Evolutionary conservation across 2,888 invertebrate species (phyloP).

Genomic region (Tiliacea aurago): DNA sequence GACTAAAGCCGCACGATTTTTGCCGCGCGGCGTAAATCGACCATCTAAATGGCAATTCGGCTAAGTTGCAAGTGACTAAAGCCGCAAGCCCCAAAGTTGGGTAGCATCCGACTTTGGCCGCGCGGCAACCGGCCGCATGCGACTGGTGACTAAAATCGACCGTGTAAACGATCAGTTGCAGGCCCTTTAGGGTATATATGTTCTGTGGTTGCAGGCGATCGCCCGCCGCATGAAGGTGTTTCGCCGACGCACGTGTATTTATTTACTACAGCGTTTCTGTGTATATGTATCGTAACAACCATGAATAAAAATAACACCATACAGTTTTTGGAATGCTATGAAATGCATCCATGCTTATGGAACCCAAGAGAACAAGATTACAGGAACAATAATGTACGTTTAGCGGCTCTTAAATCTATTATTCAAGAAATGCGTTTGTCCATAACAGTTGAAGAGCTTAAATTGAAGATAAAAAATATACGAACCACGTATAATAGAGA

Average conservation of each 20-base stretch:
- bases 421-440: too few relatives aligned
- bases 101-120: conserved; percentile 73
- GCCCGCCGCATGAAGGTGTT: conserved; percentile 9
- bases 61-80: conserved; percentile 71
- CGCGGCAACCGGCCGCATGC: conserved; percentile 72
- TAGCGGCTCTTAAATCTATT: too few relatives aligned
- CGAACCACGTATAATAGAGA: too few relatives aligned
- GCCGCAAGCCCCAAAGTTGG: conserved; percentile 73
- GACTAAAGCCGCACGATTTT: conserved; percentile 71
- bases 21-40: conserved; percentile 62
- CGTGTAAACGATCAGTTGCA: conserved; percentile 60
- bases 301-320: too few relatives aligned
- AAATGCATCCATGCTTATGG: too few relatives aligned
- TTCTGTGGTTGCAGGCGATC: conserved; percentile 56
- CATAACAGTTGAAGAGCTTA: too few relatives aligned
- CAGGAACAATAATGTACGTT: too few relatives aligned
- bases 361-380: too few relatives aligned
- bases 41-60: conserved; percentile 71
- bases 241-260: conserved; percentile 25
- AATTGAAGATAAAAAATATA: too few relatives aligned
- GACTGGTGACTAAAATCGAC: conserved; percentile 68
- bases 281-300: conserved; percentile 48
- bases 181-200: too few relatives aligned
- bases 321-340: too few relatives aligned
- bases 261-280: conserved; percentile 55